Base-by-base conservation (phyloP, 2,797 vertebrate genomes). In the Clarias platycephalus region DNA sequence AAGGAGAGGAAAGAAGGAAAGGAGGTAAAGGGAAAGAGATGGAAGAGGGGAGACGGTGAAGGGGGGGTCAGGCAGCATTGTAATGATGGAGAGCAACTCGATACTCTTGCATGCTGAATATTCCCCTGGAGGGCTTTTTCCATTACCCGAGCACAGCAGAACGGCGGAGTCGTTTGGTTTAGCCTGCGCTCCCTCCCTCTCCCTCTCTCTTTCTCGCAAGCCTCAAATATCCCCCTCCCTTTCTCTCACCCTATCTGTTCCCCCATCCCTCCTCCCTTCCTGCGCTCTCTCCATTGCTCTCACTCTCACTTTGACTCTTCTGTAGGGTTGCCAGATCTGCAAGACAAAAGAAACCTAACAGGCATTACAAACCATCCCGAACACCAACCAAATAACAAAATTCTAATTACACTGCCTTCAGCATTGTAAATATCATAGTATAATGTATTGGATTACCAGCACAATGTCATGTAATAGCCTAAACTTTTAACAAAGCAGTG, bases 81-180 rank as follows among this genome's bases (percentile, higher is more conserved):
- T 88, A 94, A 94, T 90, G 94, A 94, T 93, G 92, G 90, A 92
- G 91, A 90, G 92, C 90, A 95, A 95, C 94, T 91, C 89, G 93
- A 94, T 96, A 93, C 94, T 95, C 95, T 90, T 92, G 93, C 95
- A 91, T 92, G 88, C 92, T 91, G 93, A 94, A 94, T 93, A 93
- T 93, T 94, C 94, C 94, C 95, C 95, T 92, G 81, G 93, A 95
- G 94, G 95, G 90, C 91, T 95, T 95, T 97, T 96, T 95, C 96
- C 96, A 96, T 96, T 94, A 95, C 94, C 91, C 92, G 89, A 93
- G 91, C 91, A 84, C 92, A 92, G 90, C 92, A 74, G 90, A 93
- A 93, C 87, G 85, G 89, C 90, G 91, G 93, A 91, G 95, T 94
- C 93, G 84, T 93, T 94, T 92, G 93, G 91, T 90, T 93, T 93